Evolutionary conservation across 2,797 vertebrate genomes (phyloP).

Genomic region (Takifugu ocellatus): DNA sequence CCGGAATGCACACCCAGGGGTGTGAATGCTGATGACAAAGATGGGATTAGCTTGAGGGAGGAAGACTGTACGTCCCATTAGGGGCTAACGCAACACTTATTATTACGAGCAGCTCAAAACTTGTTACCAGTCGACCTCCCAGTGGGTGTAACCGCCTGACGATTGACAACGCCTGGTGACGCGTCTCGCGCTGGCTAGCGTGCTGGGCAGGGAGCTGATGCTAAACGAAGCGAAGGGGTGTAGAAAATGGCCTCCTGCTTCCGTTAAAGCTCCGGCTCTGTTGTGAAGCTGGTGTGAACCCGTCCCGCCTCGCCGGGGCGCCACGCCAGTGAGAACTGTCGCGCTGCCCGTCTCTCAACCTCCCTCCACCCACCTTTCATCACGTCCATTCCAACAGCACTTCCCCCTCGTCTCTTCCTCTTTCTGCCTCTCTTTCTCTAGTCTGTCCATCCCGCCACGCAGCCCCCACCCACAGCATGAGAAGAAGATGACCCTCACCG

Average conservation of each 20-base stretch:
- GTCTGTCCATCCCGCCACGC: constrained; percentile 34
- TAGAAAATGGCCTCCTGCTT: background rate
- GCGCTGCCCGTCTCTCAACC: constrained; percentile 48
- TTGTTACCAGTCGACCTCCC: constrained; percentile 12
- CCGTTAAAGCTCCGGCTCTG: no score
- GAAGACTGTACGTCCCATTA: constrained; percentile 12
- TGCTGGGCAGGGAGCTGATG: no score
- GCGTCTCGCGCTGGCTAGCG: no score
- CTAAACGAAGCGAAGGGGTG: background rate
- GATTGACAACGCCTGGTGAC: constrained; percentile 24
- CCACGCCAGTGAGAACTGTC: constrained; percentile 50
- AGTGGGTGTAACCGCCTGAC: background rate
- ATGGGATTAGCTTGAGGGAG: constrained; percentile 16
- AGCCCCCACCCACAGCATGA: constrained; percentile 68
- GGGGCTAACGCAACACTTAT: constrained; percentile 14
- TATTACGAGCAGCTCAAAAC: constrained; percentile 21
- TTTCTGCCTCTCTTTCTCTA: constrained; percentile 7
- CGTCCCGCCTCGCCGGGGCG: constrained; percentile 65
- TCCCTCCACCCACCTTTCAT: constrained; percentile 44
- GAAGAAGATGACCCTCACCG: constrained; percentile 72
- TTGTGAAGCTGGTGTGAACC: constrained; percentile 58
- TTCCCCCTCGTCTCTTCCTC: constrained; percentile 38
- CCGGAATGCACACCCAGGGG: constrained; percentile 28
- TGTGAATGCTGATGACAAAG: constrained; percentile 31
- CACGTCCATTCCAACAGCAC: constrained; percentile 25